These are phyloP conservation scores for Muscicapa comitata DNA, from an alignment of 2,797 vertebrate species.

Conservation along the genomic window DNA sequence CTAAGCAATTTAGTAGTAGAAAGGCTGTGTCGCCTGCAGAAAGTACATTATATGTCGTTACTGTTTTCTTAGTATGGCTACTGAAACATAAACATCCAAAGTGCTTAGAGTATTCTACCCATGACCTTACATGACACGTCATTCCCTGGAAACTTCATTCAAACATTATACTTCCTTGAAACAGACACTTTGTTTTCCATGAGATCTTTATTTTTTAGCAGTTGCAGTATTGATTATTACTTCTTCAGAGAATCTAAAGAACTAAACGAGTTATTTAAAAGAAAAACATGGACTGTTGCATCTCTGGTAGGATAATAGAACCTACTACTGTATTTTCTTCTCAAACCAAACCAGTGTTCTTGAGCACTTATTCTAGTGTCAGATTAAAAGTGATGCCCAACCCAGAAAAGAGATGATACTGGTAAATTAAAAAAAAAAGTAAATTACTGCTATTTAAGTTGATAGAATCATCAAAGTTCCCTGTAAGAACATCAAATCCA, in stretches of 20 bases:
- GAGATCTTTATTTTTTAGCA: neutral
- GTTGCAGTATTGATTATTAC: neutral
- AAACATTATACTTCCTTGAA: neutral
- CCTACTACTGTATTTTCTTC: neutral
- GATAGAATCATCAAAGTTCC: neutral
- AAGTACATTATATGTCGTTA: neutral
- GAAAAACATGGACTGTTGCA: neutral
- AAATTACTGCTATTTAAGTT: neutral
- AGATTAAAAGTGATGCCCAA: neutral
- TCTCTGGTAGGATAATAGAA: neutral
- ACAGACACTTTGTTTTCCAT: neutral
- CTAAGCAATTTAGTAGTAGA: constrained; percentile 91
- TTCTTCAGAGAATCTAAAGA: neutral
- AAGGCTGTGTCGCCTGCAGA: constrained; percentile 86
- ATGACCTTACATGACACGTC: neutral
- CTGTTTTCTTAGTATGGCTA: neutral
- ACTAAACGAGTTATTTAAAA: neutral
- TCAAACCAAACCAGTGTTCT: neutral
- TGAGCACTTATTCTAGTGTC: neutral
- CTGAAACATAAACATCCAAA: neutral
- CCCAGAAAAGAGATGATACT: fast-evolving
- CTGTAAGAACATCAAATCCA: neutral
- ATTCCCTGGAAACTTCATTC: neutral
- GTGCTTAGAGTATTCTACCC: neutral
- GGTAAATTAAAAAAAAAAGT: neutral